Evolutionary conservation across 2,888 invertebrate species (phyloP), one percentile per base, ranked within the genome.

Genomic region (Serrognathus titanus): DNA sequence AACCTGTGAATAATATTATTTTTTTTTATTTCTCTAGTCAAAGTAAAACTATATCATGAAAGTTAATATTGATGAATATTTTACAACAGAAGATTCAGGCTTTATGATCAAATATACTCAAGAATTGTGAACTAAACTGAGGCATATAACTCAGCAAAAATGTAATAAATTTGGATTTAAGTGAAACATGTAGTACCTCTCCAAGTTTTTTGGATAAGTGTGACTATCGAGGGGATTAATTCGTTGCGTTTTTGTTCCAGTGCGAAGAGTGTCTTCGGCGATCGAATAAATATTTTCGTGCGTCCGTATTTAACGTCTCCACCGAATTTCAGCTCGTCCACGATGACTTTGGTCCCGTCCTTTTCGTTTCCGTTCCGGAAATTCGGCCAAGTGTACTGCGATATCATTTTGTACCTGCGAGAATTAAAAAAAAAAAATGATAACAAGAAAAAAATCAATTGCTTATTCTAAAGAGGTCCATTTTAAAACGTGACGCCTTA

Each of bases 381-480:
- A 80, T 95, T 97, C 37, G 98, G 98, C 98, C 98, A 98, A 2
- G 97, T 98, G 77, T 89, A 90, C 72, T 90, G 89, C 0, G 92
- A 93, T 66, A 97, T 89, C 92, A 97, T 94, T 82, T 98, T 98
- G 83, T 98, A 98, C 59, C 97, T 87, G 9, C 8, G 20, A 0
- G 13, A 16, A 43, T 11, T 16, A 16, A 40, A 9, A 40, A 5
- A 11, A 40, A 16, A 10, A 31, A 31, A 20, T 20, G 4, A 20
- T 20, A 3, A 20, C n/a, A n/a, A n/a, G n/a, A n/a, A n/a, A n/a
- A n/a, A n/a, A n/a, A n/a, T n/a, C n/a, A 20, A 20, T 4, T 20
- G 20, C 20, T 20, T 20, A 31, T 31, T 31, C 1, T 31, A 31
- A 31, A 31, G 5, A 1, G 3, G 20, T 20, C 4, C 20, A 20